A percentile compares a stretch with the other conserved stretches of the same genome.
Conservation (phyloP, 2,113 vertebrate genomes). For the Thunnus maccoyii region DNA sequence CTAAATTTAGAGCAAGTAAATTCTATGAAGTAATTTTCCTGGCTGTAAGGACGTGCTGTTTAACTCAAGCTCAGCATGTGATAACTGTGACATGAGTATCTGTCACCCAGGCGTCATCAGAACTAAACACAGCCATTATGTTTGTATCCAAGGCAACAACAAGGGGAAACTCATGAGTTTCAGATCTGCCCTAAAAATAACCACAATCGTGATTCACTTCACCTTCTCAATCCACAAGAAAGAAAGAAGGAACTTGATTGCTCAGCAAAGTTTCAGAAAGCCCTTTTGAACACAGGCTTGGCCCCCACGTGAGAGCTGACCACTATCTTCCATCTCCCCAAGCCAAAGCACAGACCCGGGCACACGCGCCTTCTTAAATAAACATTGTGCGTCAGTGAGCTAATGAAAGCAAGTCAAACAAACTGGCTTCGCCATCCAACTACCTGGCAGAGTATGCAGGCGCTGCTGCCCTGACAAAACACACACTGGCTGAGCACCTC, state of each 20-base stretch:
- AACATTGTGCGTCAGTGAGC: conserved; percentile 70
- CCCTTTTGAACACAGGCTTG: not conserved
- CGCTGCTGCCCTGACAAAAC: conserved; percentile 71
- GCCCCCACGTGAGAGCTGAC: conserved; percentile 9
- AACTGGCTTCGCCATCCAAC: conserved; percentile 61
- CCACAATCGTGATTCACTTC: conserved; percentile 38
- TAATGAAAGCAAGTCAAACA: conserved; percentile 77
- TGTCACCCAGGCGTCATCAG: conserved; percentile 18
- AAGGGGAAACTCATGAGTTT: conserved; percentile 12
- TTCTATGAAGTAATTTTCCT: conserved; percentile 48
- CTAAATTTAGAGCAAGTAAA: conserved; percentile 59
- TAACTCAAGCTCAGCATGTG: conserved; percentile 18
- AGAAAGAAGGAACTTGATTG: conserved; percentile 34
- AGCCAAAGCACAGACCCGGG: conserved; percentile 30
- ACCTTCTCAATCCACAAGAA: not conserved
- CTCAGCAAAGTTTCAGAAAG: conserved; percentile 56
- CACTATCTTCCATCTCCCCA: conserved; percentile 56
- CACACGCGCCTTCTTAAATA: conserved; percentile 61
- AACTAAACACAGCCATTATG: conserved; percentile 3
- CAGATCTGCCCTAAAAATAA: conserved; percentile 26
- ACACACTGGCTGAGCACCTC: conserved; percentile 64
- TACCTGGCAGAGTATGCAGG: conserved; percentile 62
- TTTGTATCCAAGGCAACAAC: conserved; percentile 3
- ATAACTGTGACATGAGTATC: conserved; percentile 25
- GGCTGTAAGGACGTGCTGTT: conserved; percentile 32